A percentile compares a stretch with the other conserved stretches of the same genome.
These are phyloP conservation scores for Sarcophaga variegata DNA, from an alignment of 2,888 invertebrate genomes.

Conservation along the genomic window DNA sequence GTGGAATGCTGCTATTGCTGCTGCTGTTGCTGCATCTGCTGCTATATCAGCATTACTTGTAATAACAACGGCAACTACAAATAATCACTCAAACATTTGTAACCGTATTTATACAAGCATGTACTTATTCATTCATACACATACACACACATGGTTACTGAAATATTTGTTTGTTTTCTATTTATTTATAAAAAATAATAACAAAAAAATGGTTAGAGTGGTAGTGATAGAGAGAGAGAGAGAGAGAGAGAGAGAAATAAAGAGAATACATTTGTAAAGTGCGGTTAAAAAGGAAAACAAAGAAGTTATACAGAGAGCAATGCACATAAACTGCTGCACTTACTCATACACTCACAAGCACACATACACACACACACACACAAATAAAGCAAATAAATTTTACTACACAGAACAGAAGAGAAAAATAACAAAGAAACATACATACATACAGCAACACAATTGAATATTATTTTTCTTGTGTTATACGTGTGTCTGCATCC, in stretches of 20 bases:
- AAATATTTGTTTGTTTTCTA: too few relatives aligned
- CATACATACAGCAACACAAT: background rate
- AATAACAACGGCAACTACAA: background rate
- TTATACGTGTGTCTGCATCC: background rate
- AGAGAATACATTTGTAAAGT: background rate
- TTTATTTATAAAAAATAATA: too few relatives aligned
- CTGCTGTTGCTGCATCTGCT: background rate
- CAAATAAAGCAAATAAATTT: too few relatives aligned
- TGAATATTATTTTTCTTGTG: constrained; percentile 12
- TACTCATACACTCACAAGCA: background rate
- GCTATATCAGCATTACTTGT: constrained; percentile 10
- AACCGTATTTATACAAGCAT: too few relatives aligned
- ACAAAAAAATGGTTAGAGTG: too few relatives aligned
- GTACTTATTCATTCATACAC: too few relatives aligned
- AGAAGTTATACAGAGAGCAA: background rate
- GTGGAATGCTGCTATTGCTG: background rate
- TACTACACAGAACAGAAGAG: background rate
- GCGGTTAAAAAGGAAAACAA: constrained; percentile 11
- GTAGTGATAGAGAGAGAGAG: too few relatives aligned
- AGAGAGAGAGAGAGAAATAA: too few relatives aligned
- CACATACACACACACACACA: background rate
- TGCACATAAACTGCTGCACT: background rate
- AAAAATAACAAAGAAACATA: background rate
- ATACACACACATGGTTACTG: background rate
- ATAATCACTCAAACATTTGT: background rate